Conservation (phyloP, 2,888 invertebrate species). For the Heliconius charithonia region DNA sequence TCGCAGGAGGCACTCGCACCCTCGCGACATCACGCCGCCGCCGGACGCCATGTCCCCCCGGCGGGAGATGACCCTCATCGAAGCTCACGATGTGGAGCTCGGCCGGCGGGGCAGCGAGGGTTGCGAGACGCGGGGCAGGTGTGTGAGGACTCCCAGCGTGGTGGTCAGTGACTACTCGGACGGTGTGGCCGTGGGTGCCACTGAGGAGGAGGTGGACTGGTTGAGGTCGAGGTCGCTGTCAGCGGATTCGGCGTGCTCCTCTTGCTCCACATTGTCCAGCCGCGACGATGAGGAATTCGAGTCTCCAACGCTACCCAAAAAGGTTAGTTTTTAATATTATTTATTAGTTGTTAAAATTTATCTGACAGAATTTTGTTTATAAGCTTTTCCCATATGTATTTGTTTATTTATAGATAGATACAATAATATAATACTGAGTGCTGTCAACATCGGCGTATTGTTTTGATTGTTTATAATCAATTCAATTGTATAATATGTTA, state of each 20-base stretch:
- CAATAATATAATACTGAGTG: neutral
- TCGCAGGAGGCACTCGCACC: slow-evolving; percentile 72
- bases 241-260: slow-evolving; percentile 89
- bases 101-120: slow-evolving; percentile 81
- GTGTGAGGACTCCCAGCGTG: slow-evolving; percentile 92
- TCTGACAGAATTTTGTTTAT: neutral
- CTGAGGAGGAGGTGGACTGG: slow-evolving; percentile 77
- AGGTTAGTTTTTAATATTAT: slow-evolving; percentile 66
- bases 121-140: slow-evolving; percentile 78
- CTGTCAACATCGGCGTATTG: neutral
- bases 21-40: slow-evolving; percentile 72
- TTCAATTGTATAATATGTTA: neutral
- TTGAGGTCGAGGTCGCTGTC: slow-evolving; percentile 79
- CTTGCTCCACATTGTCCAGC: slow-evolving; percentile 89
- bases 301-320: slow-evolving; percentile 75
- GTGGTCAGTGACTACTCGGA: slow-evolving; percentile 95
- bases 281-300: slow-evolving; percentile 87
- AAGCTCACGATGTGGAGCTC: slow-evolving; percentile 84
- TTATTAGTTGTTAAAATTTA: neutral
- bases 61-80: slow-evolving; percentile 72
- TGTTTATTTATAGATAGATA: neutral
- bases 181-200: slow-evolving; percentile 79
- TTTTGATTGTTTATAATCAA: neutral
- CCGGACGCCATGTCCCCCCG: slow-evolving; percentile 74
- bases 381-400: too few relatives aligned